A percentile compares a stretch with the other conserved stretches of the same genome.
phyloP scores from a whole-genome alignment of 2,113 vertebrate genomes.

The Lagopus leucura region DNA sequence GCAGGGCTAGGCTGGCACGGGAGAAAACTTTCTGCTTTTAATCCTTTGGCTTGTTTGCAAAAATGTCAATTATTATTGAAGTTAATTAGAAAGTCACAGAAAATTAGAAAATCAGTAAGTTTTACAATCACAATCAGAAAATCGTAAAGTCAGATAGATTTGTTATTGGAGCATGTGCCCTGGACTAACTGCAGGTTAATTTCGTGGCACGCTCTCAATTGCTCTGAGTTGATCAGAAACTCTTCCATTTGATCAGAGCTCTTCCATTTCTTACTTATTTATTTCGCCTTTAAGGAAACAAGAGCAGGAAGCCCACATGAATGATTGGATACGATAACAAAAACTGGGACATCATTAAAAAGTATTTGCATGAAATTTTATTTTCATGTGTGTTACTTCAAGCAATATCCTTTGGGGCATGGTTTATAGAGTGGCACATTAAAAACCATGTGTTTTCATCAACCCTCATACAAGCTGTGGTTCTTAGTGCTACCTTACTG shows the following conservation, averaged over 20 bases:
- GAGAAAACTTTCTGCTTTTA: neutral
- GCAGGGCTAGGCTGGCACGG: neutral
- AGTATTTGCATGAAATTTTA: neutral
- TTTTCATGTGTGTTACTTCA: neutral
- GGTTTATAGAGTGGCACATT: neutral
- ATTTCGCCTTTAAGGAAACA: neutral
- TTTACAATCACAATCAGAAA: neutral
- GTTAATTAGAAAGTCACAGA: neutral
- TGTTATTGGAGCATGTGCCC: neutral
- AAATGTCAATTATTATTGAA: neutral
- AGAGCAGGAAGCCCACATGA: slow-evolving; percentile 7
- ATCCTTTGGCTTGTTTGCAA: neutral
- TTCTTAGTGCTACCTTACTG: slow-evolving; percentile 38
- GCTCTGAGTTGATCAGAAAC: neutral
- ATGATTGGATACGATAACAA: neutral
- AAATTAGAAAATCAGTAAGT: neutral
- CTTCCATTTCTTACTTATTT: neutral
- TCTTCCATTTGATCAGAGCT: neutral
- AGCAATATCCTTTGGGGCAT: neutral
- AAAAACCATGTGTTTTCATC: neutral
- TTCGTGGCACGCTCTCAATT: neutral
- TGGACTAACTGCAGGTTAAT: neutral
- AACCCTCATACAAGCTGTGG: neutral
- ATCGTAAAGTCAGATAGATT: neutral
- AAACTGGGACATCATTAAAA: neutral